These are phyloP conservation scores for Caenorhabditis remanei DNA, from an alignment of 1,140 invertebrate species.

Conservation along the genomic window DNA sequence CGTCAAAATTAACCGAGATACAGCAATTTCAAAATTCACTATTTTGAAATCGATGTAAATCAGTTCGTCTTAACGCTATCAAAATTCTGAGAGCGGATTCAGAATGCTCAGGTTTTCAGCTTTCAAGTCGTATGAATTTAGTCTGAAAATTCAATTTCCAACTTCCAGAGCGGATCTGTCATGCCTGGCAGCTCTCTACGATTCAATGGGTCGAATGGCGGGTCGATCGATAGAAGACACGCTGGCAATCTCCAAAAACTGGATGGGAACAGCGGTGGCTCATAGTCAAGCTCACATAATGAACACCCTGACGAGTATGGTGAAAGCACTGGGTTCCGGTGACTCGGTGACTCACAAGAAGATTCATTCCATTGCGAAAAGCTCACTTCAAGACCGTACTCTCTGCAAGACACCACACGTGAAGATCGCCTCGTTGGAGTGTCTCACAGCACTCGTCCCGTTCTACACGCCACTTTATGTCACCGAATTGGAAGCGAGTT, in stretches of 20 bases:
- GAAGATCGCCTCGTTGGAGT: conserved; percentile 84
- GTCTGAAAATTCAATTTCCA: conserved; percentile 17
- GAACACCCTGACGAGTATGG: conserved; percentile 90
- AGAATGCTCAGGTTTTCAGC: too few relatives aligned
- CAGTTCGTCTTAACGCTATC: too few relatives aligned
- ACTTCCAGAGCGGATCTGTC: conserved; percentile 90
- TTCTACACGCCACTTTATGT: conserved; percentile 90
- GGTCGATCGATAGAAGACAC: conserved; percentile 97
- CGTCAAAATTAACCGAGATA: too few relatives aligned
- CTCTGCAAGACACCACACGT: conserved; percentile 85
- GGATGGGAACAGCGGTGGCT: conserved; percentile 91
- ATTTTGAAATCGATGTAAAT: too few relatives aligned
- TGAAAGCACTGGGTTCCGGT: conserved; percentile 88
- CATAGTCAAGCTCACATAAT: conserved; percentile 96
- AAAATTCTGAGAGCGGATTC: too few relatives aligned
- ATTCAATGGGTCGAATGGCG: conserved; percentile 97
- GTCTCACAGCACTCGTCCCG: conserved; percentile 89
- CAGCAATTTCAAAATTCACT: too few relatives aligned
- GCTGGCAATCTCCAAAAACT: conserved; percentile 90
- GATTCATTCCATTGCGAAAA: conserved; percentile 89
- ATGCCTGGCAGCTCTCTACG: conserved; percentile 96
- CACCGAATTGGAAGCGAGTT: conserved; percentile 89
- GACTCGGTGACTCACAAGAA: conserved; percentile 86
- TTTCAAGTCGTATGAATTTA: too few relatives aligned
- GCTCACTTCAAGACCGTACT: conserved; percentile 87